Conservation (phyloP, 2,113 vertebrate genomes). For the Nicator chloris region DNA sequence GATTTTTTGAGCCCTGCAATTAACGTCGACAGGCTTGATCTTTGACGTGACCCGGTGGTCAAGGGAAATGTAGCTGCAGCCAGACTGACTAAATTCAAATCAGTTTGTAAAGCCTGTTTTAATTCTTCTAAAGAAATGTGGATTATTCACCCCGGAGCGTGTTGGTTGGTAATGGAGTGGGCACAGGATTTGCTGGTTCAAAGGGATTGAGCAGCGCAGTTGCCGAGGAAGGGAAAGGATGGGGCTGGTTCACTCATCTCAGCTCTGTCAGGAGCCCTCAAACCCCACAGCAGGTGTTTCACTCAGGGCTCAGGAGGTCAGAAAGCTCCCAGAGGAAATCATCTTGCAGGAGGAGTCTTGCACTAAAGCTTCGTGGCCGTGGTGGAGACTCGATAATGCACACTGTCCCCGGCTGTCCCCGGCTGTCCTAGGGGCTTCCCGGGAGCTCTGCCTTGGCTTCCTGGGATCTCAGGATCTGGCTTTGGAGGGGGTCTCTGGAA, state of each 20-base stretch:
- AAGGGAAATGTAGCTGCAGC: background rate
- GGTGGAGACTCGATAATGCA: accelerated
- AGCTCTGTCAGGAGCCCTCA: background rate
- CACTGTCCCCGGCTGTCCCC: background rate
- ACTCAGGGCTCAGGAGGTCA: background rate
- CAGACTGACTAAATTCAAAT: background rate
- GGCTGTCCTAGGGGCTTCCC: background rate
- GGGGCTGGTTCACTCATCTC: background rate
- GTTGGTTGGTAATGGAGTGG: background rate
- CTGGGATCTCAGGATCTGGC: background rate
- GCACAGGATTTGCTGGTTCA: background rate
- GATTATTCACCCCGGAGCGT: background rate
- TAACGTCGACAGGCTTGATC: background rate
- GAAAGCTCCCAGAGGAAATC: background rate
- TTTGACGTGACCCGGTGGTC: background rate
- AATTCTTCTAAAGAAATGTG: background rate
- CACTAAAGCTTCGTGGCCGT: background rate
- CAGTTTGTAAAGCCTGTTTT: background rate
- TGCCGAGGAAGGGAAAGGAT: background rate
- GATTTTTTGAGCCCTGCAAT: background rate
- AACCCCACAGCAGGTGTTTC: background rate
- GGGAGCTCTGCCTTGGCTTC: background rate
- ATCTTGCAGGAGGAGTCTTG: background rate
- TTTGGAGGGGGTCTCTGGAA: background rate
- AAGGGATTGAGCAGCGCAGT: background rate